These are phyloP conservation scores for Heliornis fulica DNA, from an alignment of 2,113 vertebrate species.

Conservation along the genomic window DNA sequence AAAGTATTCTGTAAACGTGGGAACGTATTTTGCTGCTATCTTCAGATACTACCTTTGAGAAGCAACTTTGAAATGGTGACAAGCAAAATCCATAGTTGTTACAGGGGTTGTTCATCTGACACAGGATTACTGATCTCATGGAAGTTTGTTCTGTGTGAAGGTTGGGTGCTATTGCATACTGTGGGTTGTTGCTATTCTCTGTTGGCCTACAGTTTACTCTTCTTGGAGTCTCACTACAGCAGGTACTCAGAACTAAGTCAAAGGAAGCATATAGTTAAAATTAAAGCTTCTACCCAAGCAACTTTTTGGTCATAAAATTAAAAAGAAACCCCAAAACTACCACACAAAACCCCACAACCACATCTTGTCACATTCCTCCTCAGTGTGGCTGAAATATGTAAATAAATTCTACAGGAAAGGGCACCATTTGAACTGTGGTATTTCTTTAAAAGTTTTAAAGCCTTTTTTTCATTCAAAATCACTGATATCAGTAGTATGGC, in stretches of 20 bases:
- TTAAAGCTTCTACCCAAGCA: not conserved
- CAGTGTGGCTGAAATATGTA: not conserved
- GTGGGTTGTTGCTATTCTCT: not conserved
- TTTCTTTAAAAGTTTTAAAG: not conserved
- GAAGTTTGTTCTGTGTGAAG: fast-evolving
- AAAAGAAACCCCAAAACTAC: no score
- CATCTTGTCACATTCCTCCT: not conserved
- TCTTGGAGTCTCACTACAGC: not conserved
- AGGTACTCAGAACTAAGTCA: not conserved
- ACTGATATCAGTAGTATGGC: not conserved
- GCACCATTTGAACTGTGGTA: fast-evolving
- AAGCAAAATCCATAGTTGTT: not conserved
- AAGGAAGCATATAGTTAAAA: not conserved
- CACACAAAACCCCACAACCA: no score
- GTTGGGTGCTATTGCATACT: not conserved
- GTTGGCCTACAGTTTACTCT: not conserved
- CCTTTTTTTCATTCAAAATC: not conserved
- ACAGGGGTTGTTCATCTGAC: not conserved
- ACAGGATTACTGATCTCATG: not conserved
- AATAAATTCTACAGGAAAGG: not conserved
- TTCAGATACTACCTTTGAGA: not conserved
- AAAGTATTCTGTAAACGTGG: not conserved
- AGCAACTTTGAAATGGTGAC: not conserved
- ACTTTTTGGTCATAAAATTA: not conserved
- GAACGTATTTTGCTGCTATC: not conserved